Evolutionary conservation across 2,113 vertebrate genomes (phyloP).

Genomic region (Ibidorhyncha struthersii): DNA sequence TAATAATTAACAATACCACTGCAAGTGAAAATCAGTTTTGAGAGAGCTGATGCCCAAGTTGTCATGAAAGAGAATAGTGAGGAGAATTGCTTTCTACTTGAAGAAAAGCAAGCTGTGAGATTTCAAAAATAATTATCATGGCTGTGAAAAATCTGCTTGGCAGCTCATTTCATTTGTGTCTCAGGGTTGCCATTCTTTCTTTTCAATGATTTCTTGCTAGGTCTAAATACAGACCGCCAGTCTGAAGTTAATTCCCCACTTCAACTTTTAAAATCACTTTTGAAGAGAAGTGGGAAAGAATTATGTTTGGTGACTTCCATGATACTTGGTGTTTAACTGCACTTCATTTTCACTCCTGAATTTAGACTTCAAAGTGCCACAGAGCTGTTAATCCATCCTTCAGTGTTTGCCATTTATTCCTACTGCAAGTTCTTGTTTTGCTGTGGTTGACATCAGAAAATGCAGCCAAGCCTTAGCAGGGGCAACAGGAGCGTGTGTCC

Average conservation of each 20-base stretch:
- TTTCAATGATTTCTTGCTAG: conserved; percentile 54
- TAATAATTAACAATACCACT: conserved; percentile 48
- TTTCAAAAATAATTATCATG: conserved; percentile 64
- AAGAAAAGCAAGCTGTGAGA: conserved; percentile 50
- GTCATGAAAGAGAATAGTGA: conserved; percentile 50
- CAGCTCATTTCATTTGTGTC: conserved; percentile 30
- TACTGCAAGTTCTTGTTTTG: background rate
- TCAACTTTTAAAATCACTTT: conserved; percentile 38
- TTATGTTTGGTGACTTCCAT: conserved; percentile 4
- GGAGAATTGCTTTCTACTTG: conserved; percentile 53
- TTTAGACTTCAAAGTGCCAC: conserved; percentile 24
- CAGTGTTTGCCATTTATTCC: background rate
- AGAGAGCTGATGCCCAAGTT: background rate
- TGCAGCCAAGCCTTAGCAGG: background rate
- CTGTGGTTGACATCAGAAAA: background rate
- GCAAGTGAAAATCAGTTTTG: conserved; percentile 36
- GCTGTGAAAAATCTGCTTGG: conserved; percentile 62
- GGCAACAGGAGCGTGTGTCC: background rate
- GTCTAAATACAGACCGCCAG: conserved; percentile 60
- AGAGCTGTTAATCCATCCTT: background rate
- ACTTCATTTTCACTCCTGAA: background rate
- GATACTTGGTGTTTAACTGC: background rate
- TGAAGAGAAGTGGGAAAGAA: conserved; percentile 24
- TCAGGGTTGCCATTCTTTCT: conserved; percentile 34
- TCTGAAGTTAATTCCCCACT: conserved; percentile 57